Base-by-base conservation (phyloP, 2,113 vertebrate species). In the Nestor notabilis region DNA sequence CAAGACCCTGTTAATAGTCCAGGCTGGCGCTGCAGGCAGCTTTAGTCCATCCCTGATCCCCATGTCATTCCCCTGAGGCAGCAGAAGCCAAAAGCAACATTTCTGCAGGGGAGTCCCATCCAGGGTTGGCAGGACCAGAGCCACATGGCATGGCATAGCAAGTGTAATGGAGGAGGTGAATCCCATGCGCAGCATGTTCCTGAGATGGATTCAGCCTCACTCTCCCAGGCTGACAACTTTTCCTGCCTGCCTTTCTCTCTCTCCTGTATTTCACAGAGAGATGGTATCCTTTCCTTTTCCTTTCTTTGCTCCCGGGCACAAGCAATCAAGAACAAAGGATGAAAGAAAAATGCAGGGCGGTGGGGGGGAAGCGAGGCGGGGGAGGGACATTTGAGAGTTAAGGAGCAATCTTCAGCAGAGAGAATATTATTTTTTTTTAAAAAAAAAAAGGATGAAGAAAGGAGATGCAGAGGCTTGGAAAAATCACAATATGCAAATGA, bases 301-400 rank as follows among this genome's bases (percentile, higher is more conserved):
- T 95, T 97, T 96, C 85, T 96, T 96, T 95, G 96, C 97, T 96
- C 93, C 96, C 63, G 29, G 96, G 96, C 95, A 96, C 93, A 96
- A 97, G 95, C 95, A 95, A 97, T 96, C 89, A 95, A 92, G 96
- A 96, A 96, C 94, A 97, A 96, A 97, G 89, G 95, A 96, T 95
- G 95, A 97, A 97, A 97, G 97, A 93, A 93, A 92, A 95, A 95
- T 89, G 94, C 82, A 49, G 72, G 56, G 72, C 83, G 65, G 50
- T 64, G 55, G 61, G 86, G 55, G 69, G 86, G 65, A 55, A 74
- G 72, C 14, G 90, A 84, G 77, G 95, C 6, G 66, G 92, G 88
- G 90, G 90, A 93, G 93, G 94, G 91, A 93, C 95, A 95, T 97
- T 95, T 94, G 96, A 96, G 95, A 96, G 92, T 93, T 96, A 96